These are phyloP conservation scores for Octodon degus DNA, from an alignment of 2,113 vertebrate species.

Conservation along the genomic window DNA sequence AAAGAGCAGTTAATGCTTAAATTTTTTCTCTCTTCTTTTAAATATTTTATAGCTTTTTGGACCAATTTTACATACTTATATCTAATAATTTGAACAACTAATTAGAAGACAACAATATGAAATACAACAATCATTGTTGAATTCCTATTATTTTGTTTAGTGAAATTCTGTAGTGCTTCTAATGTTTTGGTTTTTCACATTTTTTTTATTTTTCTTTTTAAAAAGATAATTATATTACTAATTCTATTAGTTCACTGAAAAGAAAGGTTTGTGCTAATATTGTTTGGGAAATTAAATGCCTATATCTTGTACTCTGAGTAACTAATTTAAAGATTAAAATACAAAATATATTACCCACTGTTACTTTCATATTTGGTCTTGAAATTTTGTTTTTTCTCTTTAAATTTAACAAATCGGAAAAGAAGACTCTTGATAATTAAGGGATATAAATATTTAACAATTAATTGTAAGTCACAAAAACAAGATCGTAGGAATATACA, in stretches of 20 bases:
- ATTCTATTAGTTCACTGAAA: not conserved
- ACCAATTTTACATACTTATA: too few species aligned
- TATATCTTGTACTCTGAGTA: not conserved
- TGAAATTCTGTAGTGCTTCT: too few species aligned
- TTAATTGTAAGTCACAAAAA: not conserved
- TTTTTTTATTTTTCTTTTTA: too few species aligned
- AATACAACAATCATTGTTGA: too few species aligned
- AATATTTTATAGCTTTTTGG: too few species aligned
- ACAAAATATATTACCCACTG: not conserved
- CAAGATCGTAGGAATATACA: conserved; percentile 1
- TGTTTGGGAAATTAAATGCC: not conserved
- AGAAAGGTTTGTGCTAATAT: not conserved
- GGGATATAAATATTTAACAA: not conserved
- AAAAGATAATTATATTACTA: not conserved
- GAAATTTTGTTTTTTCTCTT: not conserved
- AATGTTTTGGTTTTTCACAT: too few species aligned
- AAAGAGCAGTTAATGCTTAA: too few species aligned
- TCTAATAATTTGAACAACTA: too few species aligned
- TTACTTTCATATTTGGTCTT: not conserved
- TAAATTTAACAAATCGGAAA: not conserved
- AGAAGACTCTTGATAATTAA: not conserved
- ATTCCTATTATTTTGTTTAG: too few species aligned
- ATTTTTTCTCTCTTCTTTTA: too few species aligned
- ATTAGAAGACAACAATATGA: too few species aligned
- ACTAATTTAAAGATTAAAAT: not conserved